Conservation (phyloP, 2,113 vertebrate species). For the human region GRCh38 chr22:31606001-31606500, state of each 20-base stretch:
- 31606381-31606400: conserved; percentile 75
- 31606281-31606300: neutral
- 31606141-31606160: neutral
- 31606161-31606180: neutral
- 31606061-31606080: neutral
- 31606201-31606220: neutral
- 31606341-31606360: conserved; percentile 85
- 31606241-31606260: neutral
- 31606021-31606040: neutral
- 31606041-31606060: accelerated
- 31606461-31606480: neutral
- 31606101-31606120: neutral
- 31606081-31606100: neutral
- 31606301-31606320: neutral
- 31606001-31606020: neutral
- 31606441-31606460: neutral
- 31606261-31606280: neutral
- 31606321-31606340: conserved; percentile 79
- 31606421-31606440: conserved; percentile 85
- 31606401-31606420: conserved; percentile 81
- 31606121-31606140: neutral
- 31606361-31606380: conserved; percentile 61
- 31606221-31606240: neutral
- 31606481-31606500: neutral
- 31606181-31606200: neutral